These are phyloP conservation scores for Sigmodon hispidus DNA, from an alignment of 2,113 vertebrate genomes.

Conservation along the genomic window DNA sequence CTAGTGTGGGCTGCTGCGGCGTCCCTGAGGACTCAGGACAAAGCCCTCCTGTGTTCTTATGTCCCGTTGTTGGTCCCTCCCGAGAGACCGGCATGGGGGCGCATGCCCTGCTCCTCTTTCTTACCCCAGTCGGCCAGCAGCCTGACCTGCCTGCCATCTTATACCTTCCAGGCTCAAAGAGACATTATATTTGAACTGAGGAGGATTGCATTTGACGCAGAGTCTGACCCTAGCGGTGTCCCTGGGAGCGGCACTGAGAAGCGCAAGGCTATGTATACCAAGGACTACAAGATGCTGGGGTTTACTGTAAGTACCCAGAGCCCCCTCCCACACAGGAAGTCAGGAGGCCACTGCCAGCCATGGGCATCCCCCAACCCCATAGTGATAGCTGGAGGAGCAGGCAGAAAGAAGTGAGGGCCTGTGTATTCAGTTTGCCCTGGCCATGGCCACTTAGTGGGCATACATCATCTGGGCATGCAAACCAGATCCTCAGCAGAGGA, in stretches of 20 bases:
- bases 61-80: neutral
- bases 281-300: constrained; percentile 99
- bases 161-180: constrained; percentile 90
- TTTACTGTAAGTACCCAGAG: constrained; percentile 91
- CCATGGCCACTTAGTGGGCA: neutral
- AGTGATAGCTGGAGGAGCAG: neutral
- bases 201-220: constrained; percentile 96
- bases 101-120: neutral
- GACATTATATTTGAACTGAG: constrained; percentile 97
- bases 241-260: constrained; percentile 92
- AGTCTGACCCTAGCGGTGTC: constrained; percentile 89
- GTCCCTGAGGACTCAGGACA: neutral
- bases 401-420: neutral
- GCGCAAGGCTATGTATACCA: constrained; percentile 96
- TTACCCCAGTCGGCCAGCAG: neutral
- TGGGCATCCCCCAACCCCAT: neutral
- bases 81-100: neutral
- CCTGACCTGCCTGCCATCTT: constrained; percentile 3
- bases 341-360: neutral
- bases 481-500: neutral
- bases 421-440: neutral
- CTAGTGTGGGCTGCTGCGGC: accelerated
- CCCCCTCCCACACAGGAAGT: neutral
- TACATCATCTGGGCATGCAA: neutral
- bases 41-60: neutral